Evolutionary conservation across 2,797 vertebrate species (phyloP).

Genomic region (Chaunax sp.): DNA sequence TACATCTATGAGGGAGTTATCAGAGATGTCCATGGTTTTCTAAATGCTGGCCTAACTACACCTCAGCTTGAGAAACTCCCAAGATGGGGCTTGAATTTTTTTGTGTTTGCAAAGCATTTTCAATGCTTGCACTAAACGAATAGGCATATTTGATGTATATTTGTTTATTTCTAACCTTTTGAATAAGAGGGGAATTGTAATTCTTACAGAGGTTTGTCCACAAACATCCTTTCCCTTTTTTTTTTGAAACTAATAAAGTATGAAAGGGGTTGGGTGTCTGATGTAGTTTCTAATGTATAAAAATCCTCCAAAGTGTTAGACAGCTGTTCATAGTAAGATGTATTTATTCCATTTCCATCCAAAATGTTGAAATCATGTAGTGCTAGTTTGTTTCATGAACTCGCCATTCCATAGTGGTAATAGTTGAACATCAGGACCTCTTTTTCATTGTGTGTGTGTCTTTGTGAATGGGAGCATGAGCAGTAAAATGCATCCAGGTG

Average conservation of each 20-base stretch:
- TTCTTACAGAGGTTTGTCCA: constrained; percentile 31
- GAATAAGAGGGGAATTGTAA: constrained; percentile 20
- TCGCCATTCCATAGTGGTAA: constrained; percentile 48
- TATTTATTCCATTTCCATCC: constrained; percentile 68
- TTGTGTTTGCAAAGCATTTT: constrained; percentile 25
- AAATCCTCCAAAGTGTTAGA: constrained; percentile 38
- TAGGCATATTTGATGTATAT: constrained; percentile 28
- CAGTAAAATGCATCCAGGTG: constrained; percentile 15
- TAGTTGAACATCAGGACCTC: constrained; percentile 69
- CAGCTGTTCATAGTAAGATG: constrained; percentile 42
- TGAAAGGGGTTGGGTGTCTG: constrained; percentile 1
- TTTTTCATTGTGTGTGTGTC: constrained; percentile 54
- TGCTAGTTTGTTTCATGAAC: constrained; percentile 31
- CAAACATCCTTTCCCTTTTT: constrained; percentile 7
- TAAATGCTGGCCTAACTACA: constrained; percentile 29
- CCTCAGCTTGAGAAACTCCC: constrained; percentile 39
- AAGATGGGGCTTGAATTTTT: constrained; percentile 28
- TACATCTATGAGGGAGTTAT: constrained; percentile 25
- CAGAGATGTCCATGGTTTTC: constrained; percentile 39
- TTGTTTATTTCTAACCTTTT: constrained; percentile 38
- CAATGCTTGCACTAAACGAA: constrained; percentile 32
- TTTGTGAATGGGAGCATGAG: constrained; percentile 8
- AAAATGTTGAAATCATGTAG: constrained; percentile 45
- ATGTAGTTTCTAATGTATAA: constrained; percentile 48
- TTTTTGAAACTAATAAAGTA: constrained; percentile 40